A percentile compares a stretch with the other conserved stretches of the same genome.
phyloP scores from a whole-genome alignment of 2,113 vertebrate genomes.

The Brachypodius melanocephalos region DNA sequence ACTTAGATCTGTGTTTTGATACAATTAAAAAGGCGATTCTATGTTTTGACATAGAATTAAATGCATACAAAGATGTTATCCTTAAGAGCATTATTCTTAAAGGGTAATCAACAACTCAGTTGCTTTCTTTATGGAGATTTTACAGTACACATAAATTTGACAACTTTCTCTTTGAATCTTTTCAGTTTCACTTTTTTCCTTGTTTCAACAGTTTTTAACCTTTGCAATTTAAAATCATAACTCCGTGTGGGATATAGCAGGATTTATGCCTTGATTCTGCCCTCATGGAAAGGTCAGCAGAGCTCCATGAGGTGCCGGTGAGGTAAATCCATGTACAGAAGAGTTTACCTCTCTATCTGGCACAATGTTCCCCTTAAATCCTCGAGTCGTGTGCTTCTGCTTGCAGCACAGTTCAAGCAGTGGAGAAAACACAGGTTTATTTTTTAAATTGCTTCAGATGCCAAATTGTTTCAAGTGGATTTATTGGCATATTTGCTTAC shows the following conservation, averaged over 20 bases:
- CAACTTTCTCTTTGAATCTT: neutral
- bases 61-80: neutral
- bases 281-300: neutral
- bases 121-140: neutral
- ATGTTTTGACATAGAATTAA: neutral
- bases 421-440: slow-evolving; percentile 20
- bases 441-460: neutral
- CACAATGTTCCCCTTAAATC: neutral
- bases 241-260: neutral
- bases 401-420: neutral
- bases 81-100: neutral
- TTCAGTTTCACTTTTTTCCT: neutral
- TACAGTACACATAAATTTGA: neutral
- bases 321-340: neutral
- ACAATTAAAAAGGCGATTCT: neutral
- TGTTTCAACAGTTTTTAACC: neutral
- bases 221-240: neutral
- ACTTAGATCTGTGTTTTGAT: neutral
- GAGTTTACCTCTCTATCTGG: neutral
- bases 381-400: neutral
- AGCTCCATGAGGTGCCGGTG: neutral
- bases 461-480: slow-evolving; percentile 23
- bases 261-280: neutral
- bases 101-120: rapidly evolving
- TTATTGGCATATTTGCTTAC: slow-evolving; percentile 33